phyloP scores from a whole-genome alignment of 2,888 invertebrate genomes.

The Salticus scenicus region DNA sequence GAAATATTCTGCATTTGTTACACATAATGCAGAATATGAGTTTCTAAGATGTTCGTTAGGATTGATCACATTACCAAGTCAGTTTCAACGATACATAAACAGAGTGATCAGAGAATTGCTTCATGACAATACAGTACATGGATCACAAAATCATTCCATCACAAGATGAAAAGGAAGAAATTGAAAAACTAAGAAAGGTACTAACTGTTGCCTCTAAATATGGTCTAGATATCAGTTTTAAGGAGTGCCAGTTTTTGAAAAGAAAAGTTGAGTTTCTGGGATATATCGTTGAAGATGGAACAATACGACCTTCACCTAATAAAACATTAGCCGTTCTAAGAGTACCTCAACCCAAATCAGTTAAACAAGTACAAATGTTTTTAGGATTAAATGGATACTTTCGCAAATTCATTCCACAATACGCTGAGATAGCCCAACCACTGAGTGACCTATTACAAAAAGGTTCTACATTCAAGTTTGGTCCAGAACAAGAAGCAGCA shows the following conservation, averaged over 20 bases:
- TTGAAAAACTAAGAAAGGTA: not conserved
- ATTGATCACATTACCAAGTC: not conserved
- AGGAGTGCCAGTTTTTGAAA: constrained; percentile 27
- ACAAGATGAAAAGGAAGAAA: not conserved
- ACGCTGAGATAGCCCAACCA: constrained; percentile 15
- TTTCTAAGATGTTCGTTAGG: constrained; percentile 20
- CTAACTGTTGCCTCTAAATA: not conserved
- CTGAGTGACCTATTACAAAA: constrained; percentile 36
- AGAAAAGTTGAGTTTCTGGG: constrained; percentile 16
- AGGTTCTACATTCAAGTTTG: not conserved
- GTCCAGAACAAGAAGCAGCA: not conserved
- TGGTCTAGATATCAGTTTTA: constrained; percentile 32
- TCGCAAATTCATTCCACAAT: constrained; percentile 29
- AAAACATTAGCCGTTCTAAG: not conserved
- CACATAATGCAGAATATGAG: constrained; percentile 15
- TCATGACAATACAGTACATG: constrained; percentile 17
- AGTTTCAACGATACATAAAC: constrained; percentile 23
- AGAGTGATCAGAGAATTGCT: constrained; percentile 15
- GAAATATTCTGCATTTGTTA: constrained; percentile 13
- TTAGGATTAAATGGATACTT: constrained; percentile 23
- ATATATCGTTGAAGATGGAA: constrained; percentile 34
- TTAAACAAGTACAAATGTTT: constrained; percentile 24
- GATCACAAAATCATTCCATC: constrained; percentile 28
- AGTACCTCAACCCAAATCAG: not conserved
- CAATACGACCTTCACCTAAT: constrained; percentile 1